phyloP scores from a whole-genome alignment of 1,140 invertebrate genomes.

The Lordiphosa collinella region DNA sequence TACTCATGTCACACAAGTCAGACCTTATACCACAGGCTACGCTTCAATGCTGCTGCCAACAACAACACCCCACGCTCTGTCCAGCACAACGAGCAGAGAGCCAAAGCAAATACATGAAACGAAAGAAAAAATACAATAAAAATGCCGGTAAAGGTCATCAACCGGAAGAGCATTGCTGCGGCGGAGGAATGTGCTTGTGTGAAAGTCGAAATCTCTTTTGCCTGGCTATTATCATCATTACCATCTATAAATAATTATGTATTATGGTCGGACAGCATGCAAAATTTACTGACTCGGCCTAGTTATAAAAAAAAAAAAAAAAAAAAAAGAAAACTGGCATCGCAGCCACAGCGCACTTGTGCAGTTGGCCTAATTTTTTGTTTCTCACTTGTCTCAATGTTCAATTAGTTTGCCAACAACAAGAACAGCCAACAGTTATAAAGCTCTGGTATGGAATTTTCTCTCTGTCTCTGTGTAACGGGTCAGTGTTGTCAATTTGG shows the following conservation, averaged over 20 bases:
- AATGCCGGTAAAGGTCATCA: slow-evolving; percentile 78
- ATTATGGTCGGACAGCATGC: slow-evolving; percentile 59
- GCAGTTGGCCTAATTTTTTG: slow-evolving; percentile 68
- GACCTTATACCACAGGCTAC: slow-evolving; percentile 2
- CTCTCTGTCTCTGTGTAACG: background rate
- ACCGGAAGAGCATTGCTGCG: slow-evolving; percentile 64
- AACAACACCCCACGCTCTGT: background rate
- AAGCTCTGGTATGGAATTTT: slow-evolving; percentile 14
- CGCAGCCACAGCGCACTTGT: slow-evolving; percentile 27
- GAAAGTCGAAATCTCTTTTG: slow-evolving; percentile 43
- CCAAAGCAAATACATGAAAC: slow-evolving; percentile 12
- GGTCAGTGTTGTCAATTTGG: slow-evolving; percentile 1
- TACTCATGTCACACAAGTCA: background rate
- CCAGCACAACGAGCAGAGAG: slow-evolving; percentile 21
- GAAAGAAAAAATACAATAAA: slow-evolving; percentile 61
- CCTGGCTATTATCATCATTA: slow-evolving; percentile 49
- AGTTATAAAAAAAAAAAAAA: slow-evolving; percentile 30
- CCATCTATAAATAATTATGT: slow-evolving; percentile 59
- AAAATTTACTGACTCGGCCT: slow-evolving; percentile 64
- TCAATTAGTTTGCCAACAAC: slow-evolving; percentile 52
- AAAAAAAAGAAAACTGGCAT: slow-evolving; percentile 28
- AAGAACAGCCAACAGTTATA: background rate
- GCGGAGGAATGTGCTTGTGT: slow-evolving; percentile 33
- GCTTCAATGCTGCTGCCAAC: slow-evolving; percentile 8
- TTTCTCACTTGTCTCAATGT: slow-evolving; percentile 24